Percentiles rank a stretch among this genome's conserved stretches.
phyloP scores from a whole-genome alignment of 2,888 invertebrate genomes.

The Ophion costatus region DNA sequence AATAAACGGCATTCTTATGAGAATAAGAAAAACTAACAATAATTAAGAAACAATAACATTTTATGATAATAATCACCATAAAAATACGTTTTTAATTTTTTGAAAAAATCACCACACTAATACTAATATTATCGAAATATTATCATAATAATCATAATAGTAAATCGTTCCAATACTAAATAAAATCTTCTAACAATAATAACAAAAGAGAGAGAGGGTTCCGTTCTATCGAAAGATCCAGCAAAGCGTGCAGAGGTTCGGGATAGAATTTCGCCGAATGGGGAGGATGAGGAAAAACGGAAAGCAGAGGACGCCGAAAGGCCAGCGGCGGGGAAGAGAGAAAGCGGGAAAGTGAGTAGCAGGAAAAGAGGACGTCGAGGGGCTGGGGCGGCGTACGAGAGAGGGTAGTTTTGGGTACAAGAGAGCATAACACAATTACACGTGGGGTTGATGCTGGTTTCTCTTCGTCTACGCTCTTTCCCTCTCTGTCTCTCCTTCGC shows the following conservation, averaged over 20 bases:
- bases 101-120: background rate
- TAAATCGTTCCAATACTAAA: background rate
- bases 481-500: slow-evolving; percentile 65
- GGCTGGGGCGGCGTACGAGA: slow-evolving; percentile 45
- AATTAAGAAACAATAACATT: too few species aligned
- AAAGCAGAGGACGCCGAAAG: slow-evolving; percentile 59
- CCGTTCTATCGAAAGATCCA: slow-evolving; percentile 57
- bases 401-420: slow-evolving; percentile 64
- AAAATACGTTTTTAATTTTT: background rate
- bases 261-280: slow-evolving; percentile 27
- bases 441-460: slow-evolving; percentile 78
- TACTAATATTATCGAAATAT: background rate
- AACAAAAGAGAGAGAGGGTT: slow-evolving; percentile 44
- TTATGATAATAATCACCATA: background rate
- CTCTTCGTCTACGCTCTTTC: slow-evolving; percentile 43
- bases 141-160: background rate
- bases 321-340: slow-evolving; percentile 15
- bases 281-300: slow-evolving; percentile 38
- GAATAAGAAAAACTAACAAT: too few species aligned
- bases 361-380: slow-evolving; percentile 48
- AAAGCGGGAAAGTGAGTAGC: slow-evolving; percentile 23
- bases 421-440: slow-evolving; percentile 80
- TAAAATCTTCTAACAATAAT: background rate
- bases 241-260: slow-evolving; percentile 64
- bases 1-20: too few species aligned